phyloP scores from a whole-genome alignment of 2,113 vertebrate species.

The mouse (Mus musculus) region DNA sequence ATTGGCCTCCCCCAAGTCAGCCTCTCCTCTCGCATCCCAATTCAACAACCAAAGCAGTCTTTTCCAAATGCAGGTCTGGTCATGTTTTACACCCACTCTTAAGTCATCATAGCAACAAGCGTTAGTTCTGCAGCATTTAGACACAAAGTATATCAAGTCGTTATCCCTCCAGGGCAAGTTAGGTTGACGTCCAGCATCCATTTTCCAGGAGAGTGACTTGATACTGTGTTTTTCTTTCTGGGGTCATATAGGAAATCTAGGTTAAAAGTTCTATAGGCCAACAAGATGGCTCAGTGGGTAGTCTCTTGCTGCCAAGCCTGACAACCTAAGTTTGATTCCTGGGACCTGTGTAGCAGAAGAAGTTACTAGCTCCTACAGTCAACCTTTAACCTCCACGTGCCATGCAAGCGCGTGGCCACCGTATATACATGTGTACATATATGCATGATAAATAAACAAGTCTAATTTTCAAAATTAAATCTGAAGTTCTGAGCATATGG shows the following conservation, averaged over 20 bases:
- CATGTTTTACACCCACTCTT: not conserved
- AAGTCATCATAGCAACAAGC: not conserved
- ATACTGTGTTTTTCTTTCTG: conserved; percentile 23
- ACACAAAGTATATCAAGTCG: conserved; percentile 1
- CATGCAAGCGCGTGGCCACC: not conserved
- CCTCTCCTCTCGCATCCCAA: not conserved
- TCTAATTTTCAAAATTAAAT: not conserved
- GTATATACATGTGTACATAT: not conserved
- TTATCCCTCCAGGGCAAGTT: conserved; percentile 58
- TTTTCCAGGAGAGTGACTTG: not conserved
- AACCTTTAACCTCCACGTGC: not conserved
- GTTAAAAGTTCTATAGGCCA: not conserved
- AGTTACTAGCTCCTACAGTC: not conserved
- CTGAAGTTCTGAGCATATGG: not conserved
- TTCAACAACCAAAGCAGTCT: not conserved
- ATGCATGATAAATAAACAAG: not conserved
- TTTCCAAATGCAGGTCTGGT: conserved; percentile 59
- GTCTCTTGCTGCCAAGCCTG: not conserved
- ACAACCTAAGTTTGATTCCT: not conserved
- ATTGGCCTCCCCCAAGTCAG: not conserved
- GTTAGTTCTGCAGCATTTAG: not conserved
- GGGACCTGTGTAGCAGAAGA: not conserved
- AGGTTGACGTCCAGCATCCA: conserved; percentile 31
- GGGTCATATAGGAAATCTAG: conserved; percentile 27
- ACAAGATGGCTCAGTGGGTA: not conserved